These are phyloP conservation scores for Reticulitermes speratus DNA, from an alignment of 1,140 invertebrate species.

Conservation along the genomic window DNA sequence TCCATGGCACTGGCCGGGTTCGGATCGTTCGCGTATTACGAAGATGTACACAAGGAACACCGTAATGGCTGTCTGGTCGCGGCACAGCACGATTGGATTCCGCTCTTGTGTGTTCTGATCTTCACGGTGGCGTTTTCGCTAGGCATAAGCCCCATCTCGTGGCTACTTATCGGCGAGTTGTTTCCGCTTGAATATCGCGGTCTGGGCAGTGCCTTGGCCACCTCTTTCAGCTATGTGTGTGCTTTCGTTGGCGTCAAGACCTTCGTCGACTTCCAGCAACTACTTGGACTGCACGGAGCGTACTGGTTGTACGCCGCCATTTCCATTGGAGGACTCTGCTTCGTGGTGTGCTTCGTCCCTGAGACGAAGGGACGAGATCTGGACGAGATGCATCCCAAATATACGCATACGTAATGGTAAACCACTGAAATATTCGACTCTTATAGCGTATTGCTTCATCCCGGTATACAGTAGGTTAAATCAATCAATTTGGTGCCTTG, in stretches of 20 bases:
- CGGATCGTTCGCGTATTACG: conserved; percentile 76
- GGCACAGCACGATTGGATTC: conserved; percentile 73
- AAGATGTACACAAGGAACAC: conserved; percentile 44
- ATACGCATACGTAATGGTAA: conserved; percentile 12
- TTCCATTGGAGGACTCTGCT: conserved; percentile 76
- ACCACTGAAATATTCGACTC: not conserved
- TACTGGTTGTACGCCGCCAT: conserved; percentile 89
- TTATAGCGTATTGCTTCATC: not conserved
- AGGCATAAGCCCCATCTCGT: conserved; percentile 87
- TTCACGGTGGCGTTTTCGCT: conserved; percentile 82
- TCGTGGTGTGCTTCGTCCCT: conserved; percentile 82
- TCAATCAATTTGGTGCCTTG: conserved; percentile 7
- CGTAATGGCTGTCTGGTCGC: not conserved
- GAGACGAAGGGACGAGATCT: conserved; percentile 87
- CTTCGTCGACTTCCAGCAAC: conserved; percentile 74
- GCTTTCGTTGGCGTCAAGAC: conserved; percentile 88
- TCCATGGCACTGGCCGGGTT: conserved; percentile 75
- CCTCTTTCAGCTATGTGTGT: conserved; percentile 82
- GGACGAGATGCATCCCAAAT: conserved; percentile 76
- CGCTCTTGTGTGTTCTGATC: conserved; percentile 74
- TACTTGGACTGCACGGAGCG: conserved; percentile 73
- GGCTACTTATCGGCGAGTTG: conserved; percentile 82
- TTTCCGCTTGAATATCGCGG: conserved; percentile 83
- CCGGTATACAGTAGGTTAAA: not conserved
- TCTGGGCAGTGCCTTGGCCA: conserved; percentile 78